These are phyloP conservation scores for Astreopora myriophthalma DNA, from an alignment of 64 coral and sea anemone species.

Conservation along the genomic window DNA sequence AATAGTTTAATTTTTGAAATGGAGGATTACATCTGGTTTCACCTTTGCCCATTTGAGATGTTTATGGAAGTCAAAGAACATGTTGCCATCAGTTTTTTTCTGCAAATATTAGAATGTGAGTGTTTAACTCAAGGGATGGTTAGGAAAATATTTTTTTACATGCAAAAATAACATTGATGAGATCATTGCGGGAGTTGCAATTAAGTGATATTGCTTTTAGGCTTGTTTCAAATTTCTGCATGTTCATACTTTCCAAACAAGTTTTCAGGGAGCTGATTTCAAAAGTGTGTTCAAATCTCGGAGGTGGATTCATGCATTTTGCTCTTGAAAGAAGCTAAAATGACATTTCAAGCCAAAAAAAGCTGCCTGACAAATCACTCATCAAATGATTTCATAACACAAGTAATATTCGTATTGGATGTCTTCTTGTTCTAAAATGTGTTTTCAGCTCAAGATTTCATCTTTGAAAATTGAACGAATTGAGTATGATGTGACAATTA, in stretches of 20 bases:
- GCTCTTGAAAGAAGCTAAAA: not conserved
- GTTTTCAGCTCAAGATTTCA: too few relatives aligned
- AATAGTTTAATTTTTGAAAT: not conserved
- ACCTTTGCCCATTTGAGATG: too few relatives aligned
- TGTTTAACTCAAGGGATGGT: not conserved
- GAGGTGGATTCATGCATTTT: not conserved
- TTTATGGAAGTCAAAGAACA: not conserved
- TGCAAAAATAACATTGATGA: not conserved
- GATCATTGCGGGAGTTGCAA: not conserved
- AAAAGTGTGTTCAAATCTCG: not conserved
- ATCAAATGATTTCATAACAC: not conserved
- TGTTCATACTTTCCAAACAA: not conserved
- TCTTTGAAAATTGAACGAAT: too few relatives aligned
- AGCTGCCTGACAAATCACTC: not conserved
- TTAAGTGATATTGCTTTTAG: slow-evolving; percentile 15
- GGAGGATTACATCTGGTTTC: not conserved
- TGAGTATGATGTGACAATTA: not conserved
- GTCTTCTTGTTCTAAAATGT: not conserved
- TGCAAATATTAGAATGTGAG: not conserved
- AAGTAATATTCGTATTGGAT: too few relatives aligned
- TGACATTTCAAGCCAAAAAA: not conserved
- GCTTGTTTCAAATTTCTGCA: not conserved
- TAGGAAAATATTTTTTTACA: not conserved
- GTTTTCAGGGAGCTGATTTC: not conserved
- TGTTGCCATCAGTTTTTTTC: not conserved